Base-by-base conservation (phyloP, 2,888 invertebrate species). In the Hirtodrosophila histrioides region DNA sequence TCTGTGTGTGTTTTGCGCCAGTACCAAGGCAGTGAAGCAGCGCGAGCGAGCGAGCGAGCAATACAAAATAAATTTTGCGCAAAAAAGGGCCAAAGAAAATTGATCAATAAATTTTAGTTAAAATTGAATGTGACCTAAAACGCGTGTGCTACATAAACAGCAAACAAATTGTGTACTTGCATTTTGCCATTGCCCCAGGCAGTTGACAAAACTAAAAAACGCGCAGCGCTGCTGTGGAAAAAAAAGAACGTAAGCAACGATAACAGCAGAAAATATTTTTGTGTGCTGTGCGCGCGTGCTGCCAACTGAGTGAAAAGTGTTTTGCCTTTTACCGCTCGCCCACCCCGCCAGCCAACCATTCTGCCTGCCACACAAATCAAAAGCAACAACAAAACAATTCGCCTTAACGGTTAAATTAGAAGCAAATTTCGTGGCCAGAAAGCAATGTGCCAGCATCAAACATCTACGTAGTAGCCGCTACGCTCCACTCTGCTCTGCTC, bases 31-130 rank as follows among this genome's bases (percentile, higher is more conserved):
- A 75, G 75, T 75, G 17, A 58, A 65, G 61, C 37, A 75, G 78
- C 75, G 75, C 79, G 85, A 86, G 86, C 74, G 80, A 80, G 79
- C 79, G 84, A 80, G 79, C 62, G 66, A 85, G 86, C 86, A 83
- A 83, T 80, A 86, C 79, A 74, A 68, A 70, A 84, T 86, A 75
- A 70, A 57, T 86, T 86, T 81, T 86, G 85, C 81, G 81, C 87
- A 81, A 84, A 86, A 86, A 80, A 60, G 65, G 63, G 43, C 54
- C 51, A 54, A 76, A 41, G 27, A 27, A 76, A 77, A 45, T 58
- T 86, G 83, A 78, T 82, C 86, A 80, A 80, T 85, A 85, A 84
- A 84, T 67, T 67, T 40, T 55, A 60, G 60, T 65, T 69, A 53
- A 60, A 45, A 68, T 57, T 66, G 29, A 66, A 51, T 75, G 48